phyloP scores from a whole-genome alignment of 2,113 vertebrate genomes.

The Leiothrix lutea region DNA sequence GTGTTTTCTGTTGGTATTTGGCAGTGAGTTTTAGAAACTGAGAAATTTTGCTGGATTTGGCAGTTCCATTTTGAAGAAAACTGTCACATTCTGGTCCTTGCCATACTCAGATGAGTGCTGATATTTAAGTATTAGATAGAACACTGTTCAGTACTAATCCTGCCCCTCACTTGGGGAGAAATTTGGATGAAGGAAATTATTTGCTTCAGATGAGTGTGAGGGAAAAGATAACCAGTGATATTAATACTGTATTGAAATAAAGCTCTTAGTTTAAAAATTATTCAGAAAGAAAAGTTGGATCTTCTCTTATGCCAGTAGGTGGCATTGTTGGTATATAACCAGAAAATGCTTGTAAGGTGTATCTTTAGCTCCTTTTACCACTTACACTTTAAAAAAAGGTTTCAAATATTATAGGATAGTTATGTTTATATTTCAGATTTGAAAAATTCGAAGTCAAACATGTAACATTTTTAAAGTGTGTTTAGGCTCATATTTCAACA shows the following conservation, averaged over 20 bases:
- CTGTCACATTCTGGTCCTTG: background rate
- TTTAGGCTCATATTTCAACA: background rate
- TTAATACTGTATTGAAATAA: background rate
- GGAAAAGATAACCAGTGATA: background rate
- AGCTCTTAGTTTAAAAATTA: background rate
- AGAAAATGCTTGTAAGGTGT: background rate
- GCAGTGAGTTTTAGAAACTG: background rate
- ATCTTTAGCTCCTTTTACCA: background rate
- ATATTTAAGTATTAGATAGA: background rate
- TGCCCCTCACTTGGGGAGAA: background rate
- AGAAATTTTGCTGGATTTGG: background rate
- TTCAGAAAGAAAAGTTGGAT: background rate
- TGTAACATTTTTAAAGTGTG: background rate
- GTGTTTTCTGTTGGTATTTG: background rate
- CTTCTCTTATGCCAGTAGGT: conserved; percentile 23
- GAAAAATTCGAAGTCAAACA: background rate
- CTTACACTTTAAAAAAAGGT: background rate
- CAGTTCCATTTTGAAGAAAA: background rate
- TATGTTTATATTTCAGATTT: background rate
- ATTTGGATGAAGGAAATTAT: background rate
- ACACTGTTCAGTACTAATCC: background rate
- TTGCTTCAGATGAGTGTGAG: background rate
- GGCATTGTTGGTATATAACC: background rate
- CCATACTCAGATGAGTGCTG: background rate
- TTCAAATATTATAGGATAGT: background rate